Base-by-base conservation (phyloP, 2,113 vertebrate species). In the Antigone vipio region DNA sequence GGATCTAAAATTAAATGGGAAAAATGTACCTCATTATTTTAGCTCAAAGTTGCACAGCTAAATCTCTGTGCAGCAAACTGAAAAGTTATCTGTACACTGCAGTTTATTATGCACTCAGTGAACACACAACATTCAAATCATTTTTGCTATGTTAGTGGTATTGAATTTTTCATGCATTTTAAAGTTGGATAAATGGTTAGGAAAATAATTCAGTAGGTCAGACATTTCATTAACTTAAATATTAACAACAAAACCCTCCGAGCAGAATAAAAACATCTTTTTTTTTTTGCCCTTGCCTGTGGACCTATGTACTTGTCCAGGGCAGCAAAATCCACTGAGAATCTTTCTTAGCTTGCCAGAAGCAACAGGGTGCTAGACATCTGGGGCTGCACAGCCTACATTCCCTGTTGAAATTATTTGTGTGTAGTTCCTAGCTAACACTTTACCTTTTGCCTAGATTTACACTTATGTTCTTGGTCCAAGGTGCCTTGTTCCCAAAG, bases 1-100 rank as follows among this genome's bases (percentile, higher is more conserved):
- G 69, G 83, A 83, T 93, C 94, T 96, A 95, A 87, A 89, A 94
- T 94, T 97, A 97, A 97, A 95, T 88, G 83, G 80, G 71, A 88
- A 80, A 80, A 90, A 91, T 22, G 85, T 91, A 95, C 94, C 95
- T 60, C 68, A 90, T 96, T 94, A 96, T 95, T 97, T 97, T 88
- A 94, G 81, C 96, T 94, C 26, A 91, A 73, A 96, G 69, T 85
- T 94, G 87, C 45, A 85, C 34, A 84, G 96, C 45, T 85, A 95
- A 93, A 97, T 85, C 88, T 91, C 53, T 89, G 58, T 91, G 82
- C 87, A 94, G 81, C 50, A 95, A 89, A 94, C 78, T 74, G 74
- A 95, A 92, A 95, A 96, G 72, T 85, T 93, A 95, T 89, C 82
- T 89, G 3, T 74, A 76, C n/a, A n/a, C 58, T 73, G 64, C 64